Percentiles rank a stretch among this genome's conserved stretches.
phyloP scores from a whole-genome alignment of 1,140 invertebrate species.

The Drosophila leontia region DNA sequence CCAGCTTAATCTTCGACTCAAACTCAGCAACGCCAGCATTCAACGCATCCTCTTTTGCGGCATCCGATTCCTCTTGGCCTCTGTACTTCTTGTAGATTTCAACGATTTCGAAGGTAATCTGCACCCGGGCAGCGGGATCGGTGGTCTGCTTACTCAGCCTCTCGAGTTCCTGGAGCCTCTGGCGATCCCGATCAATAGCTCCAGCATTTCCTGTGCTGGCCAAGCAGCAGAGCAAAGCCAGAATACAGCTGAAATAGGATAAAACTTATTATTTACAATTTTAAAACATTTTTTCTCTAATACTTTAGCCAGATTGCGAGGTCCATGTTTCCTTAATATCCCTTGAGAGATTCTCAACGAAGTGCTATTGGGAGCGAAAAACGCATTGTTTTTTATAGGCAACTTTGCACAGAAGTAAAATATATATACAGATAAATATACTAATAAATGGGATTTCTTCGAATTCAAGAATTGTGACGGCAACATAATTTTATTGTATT shows the following conservation, averaged over 20 bases:
- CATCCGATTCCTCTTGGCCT: not conserved
- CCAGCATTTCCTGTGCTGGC: not conserved
- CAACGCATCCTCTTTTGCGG: not conserved
- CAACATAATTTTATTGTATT: no score
- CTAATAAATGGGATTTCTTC: not conserved
- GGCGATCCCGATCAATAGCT: not conserved
- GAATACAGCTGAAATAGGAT: not conserved
- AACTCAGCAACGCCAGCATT: not conserved
- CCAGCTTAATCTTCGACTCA: not conserved
- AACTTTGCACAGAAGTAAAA: not conserved
- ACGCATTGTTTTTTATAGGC: not conserved
- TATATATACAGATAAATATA: no score
- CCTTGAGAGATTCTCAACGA: not conserved
- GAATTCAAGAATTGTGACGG: not conserved
- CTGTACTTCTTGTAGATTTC: conserved; percentile 3
- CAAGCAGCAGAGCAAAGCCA: conserved; percentile 1
- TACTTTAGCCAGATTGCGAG: not conserved
- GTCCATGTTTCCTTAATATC: not conserved
- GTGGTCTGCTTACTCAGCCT: not conserved
- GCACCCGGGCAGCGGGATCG: not conserved
- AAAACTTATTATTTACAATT: not conserved
- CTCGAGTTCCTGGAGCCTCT: not conserved
- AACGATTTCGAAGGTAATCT: not conserved
- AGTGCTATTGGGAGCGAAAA: not conserved
- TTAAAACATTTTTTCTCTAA: not conserved